Evolutionary conservation across 1,140 invertebrate species (phyloP), one percentile per base, ranked within the genome.

Genomic region (Drosophila cardini): DNA sequence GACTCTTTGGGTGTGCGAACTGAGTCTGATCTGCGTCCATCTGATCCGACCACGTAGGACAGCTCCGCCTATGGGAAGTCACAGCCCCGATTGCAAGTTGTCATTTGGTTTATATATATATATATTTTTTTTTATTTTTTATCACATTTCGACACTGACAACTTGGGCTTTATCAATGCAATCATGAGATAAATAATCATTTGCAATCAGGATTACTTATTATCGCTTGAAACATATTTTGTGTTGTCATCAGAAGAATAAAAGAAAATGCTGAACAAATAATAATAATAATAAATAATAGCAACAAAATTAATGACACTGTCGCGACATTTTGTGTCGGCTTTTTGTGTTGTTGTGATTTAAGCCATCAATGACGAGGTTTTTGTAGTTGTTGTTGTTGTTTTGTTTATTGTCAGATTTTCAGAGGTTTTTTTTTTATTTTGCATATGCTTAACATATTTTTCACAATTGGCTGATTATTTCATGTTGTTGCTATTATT

Each of bases 401-500:
- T 26, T 26, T 43, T 72, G 67, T 56, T 56, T 56, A 68, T 72
- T 72, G 52, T 72, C 34, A n/a, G 61, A 34, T 38, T 50, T 57
- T 26, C 21, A 26, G 21, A 26, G 21, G 21, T 26, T 48, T 52
- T 15, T 71, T n/a, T n/a, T n/a, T n/a, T n/a, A n/a, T n/a, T n/a
- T 48, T 68, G 70, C 70, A 72, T 72, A 72, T 72, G 70, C 11
- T 72, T 72, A 72, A 68, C 70, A 72, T 63, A 72, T 72, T 72
- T 72, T 72, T 68, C 46, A 72, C 70, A 58, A 68, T 60, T 68
- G 55, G 30, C 70, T 72, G 68, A 56, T 63, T 71, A 71, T 63
- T 32, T 30, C 13, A 42, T 48, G 50, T 55, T 71, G 43, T 72
- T 48, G 50, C 46, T 71, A 36, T 72, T 72, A 50, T 65, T 64